phyloP scores from a whole-genome alignment of 2,113 vertebrate genomes.

The Noturus placidus region DNA sequence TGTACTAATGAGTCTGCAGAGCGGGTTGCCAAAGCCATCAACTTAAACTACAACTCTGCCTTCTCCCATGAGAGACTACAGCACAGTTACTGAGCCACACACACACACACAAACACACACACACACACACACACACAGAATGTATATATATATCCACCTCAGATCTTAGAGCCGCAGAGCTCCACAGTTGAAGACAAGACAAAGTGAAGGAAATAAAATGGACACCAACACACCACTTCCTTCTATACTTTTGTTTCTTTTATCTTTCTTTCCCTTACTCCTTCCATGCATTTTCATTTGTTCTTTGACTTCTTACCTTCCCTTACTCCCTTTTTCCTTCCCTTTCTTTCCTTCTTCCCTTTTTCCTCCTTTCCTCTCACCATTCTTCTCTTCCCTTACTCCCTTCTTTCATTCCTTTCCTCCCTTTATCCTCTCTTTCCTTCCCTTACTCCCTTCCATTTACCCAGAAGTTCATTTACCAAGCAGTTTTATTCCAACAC shows the following conservation, averaged over 20 bases:
- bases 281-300: neutral
- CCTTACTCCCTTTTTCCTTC: neutral
- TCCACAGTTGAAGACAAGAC: neutral
- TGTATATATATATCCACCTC: neutral
- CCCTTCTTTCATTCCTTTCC: neutral
- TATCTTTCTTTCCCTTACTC: neutral
- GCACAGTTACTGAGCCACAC: slow-evolving; percentile 1
- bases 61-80: slow-evolving; percentile 40
- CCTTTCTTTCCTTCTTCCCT: neutral
- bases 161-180: neutral
- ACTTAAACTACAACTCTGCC: slow-evolving; percentile 43
- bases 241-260: neutral
- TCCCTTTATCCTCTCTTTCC: neutral
- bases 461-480: neutral
- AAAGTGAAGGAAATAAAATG: neutral
- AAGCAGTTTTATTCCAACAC: neutral
- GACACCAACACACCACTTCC: neutral
- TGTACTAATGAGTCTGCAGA: slow-evolving; percentile 46
- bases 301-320: neutral
- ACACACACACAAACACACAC: neutral
- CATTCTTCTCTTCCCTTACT: neutral
- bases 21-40: slow-evolving; percentile 50
- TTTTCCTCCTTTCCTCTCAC: neutral
- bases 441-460: neutral
- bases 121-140: neutral